Base-by-base conservation (phyloP, 2,888 invertebrate species). In the Sesamia inferens region DNA sequence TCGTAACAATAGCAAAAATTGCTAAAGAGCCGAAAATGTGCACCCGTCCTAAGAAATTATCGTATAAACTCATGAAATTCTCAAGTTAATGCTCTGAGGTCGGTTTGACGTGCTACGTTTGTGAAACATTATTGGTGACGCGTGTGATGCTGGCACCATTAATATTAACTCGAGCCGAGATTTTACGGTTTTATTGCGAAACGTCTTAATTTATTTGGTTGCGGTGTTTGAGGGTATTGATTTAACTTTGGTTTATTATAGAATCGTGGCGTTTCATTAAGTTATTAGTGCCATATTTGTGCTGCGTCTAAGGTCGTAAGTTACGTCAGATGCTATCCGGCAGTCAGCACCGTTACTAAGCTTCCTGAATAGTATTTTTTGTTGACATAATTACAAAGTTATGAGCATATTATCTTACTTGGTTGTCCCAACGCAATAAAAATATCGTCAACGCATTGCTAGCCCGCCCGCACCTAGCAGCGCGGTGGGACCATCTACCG, bases 81-180 rank as follows among this genome's bases (percentile, higher is more conserved):
- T 82, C 85, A 78, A 81, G 78, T 81, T 71, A 76, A 76, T 69
- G 77, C 72, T 75, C 71, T 83, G 83, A 83, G 87, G 85, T 85
- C 71, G 82, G 48, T 31, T 68, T 74, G 76, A 82, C 71, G 70
- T 63, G 78, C 67, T 72, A 72, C 78, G 76, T 82, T 76, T 82
- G 75, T 62, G 76, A 79, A 82, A 79, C 83, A 86, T 82, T 83
- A 86, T 78, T 79, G 82, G 77, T 61, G 73, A 71, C 76, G 81
- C 81, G 76, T 71, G 81, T 78, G 83, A 76, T 79, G 86, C 64
- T 24, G 67, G 68, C 73, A 67, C 79, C 82, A 87, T 85, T 87
- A 85, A 76, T 72, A 68, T 74, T 68, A 78, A 68, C 66, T 48
- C 69, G 64, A 74, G 74, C 66, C 42, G 69, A 63, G 71, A 69